A percentile compares a stretch with the other conserved stretches of the same genome.
These are phyloP conservation scores for Apostichopus californicus DNA, from an alignment of 35 echinoderm and acorn worm species.

Conservation along the genomic window DNA sequence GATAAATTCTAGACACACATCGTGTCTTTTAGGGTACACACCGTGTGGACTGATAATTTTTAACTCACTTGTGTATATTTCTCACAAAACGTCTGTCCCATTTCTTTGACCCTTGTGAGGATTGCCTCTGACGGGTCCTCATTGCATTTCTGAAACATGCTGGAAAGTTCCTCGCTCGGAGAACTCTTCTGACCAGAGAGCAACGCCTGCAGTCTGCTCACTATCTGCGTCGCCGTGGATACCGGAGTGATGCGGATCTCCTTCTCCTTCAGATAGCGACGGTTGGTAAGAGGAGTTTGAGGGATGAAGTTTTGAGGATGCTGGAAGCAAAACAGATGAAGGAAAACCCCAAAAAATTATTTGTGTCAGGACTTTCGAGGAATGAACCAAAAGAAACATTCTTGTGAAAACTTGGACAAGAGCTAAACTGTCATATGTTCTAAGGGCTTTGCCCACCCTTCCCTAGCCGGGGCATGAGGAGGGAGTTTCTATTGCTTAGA, in stretches of 20 bases:
- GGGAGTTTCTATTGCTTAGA: no score
- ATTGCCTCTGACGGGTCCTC: conserved; percentile 77
- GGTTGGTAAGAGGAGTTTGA: conserved; percentile 81
- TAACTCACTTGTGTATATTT: conserved; percentile 88
- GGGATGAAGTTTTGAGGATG: conserved; percentile 72
- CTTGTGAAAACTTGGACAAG: no score
- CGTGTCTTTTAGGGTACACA: no score
- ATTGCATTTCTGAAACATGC: conserved; percentile 73
- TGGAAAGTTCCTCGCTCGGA: conserved; percentile 71
- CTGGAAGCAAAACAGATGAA: background rate
- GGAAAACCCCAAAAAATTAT: background rate
- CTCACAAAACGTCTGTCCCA: conserved; percentile 87
- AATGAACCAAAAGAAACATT: background rate
- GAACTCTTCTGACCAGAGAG: conserved; percentile 74
- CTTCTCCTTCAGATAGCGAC: conserved; percentile 91
- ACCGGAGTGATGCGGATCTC: conserved; percentile 83
- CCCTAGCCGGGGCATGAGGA: no score
- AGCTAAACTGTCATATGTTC: no score
- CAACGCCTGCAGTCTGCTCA: conserved; percentile 90
- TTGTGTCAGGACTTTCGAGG: background rate
- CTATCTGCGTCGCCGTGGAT: conserved; percentile 94
- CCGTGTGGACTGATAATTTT: background rate
- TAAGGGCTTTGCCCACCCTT: no score
- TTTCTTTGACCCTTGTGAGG: conserved; percentile 69
- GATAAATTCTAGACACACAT: no score